Percentiles rank a stretch among this genome's conserved stretches.
These are phyloP conservation scores for Pseudomugil tenellus DNA, from an alignment of 2,797 vertebrate species.

Conservation along the genomic window DNA sequence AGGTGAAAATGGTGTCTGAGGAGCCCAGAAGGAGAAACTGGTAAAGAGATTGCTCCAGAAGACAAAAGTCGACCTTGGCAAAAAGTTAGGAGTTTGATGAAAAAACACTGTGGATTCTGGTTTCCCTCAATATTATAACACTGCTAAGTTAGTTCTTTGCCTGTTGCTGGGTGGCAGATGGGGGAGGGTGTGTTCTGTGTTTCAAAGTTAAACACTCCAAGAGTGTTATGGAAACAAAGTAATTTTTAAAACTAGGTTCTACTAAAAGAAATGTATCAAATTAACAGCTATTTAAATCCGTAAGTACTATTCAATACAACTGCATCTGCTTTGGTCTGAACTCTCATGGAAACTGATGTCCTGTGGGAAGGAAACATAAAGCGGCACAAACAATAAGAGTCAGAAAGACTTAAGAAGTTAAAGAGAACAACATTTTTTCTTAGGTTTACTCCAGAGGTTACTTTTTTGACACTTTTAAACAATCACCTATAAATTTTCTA, in stretches of 20 bases:
- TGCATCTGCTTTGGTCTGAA: not conserved
- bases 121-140: no score
- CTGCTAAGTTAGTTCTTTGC: no score
- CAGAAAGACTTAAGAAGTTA: not conserved
- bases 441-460: constrained; percentile 27
- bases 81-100: no score
- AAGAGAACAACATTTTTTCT: not conserved
- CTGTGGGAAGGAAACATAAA: not conserved
- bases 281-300: not conserved
- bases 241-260: no score
- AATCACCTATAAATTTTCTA: constrained; percentile 53
- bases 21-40: no score
- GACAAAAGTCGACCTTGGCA: no score
- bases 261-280: not conserved
- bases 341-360: constrained; percentile 1
- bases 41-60: no score
- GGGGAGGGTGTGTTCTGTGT: not conserved
- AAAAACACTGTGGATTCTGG: no score
- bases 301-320: not conserved
- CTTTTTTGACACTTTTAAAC: constrained; percentile 26
- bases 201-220: constrained; percentile 2
- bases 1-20: no score
- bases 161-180: not conserved
- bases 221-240: not conserved
- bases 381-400: no score